Base-by-base conservation (phyloP, 2,113 vertebrate species). In the Blennius ocellaris region DNA sequence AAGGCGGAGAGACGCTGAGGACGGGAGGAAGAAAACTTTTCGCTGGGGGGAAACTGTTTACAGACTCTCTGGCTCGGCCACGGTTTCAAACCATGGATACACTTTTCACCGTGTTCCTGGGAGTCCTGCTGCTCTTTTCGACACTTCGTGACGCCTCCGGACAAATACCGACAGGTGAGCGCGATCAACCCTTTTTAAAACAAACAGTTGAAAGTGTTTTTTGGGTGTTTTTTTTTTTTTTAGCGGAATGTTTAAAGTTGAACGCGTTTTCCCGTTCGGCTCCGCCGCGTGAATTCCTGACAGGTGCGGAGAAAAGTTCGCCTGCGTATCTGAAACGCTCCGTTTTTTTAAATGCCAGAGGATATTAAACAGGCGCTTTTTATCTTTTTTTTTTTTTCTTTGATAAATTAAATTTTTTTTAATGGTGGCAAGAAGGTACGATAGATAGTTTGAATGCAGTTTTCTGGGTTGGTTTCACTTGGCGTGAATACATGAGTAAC, bases 81-180 rank as follows among this genome's bases (percentile, higher is more conserved):
- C 81, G 63, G 49, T 78, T 58, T 2, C 21, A 41, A 76, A 82
- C 84, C 88, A 92, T 92, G 91, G 91, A 91, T 90, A 86, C 90
- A 85, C 81, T 91, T 81, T 87, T 63, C 63, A 60, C 69, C 7
- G 66, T 61, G 3, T 71, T 76, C 43, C 57, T 48, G 76, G 88
- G 88, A 88, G 81, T 92, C 78, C 56, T 89, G 73, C 21, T 89
- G 37, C 47, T 91, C 7, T 45, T 63, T 10, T 73, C 73, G 62
- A 9, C 75, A 3, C 41, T 54, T 64, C 65, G 49, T 0, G 15
- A 17, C 43, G 80, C 75, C 55, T 74, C 54, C 60, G 81, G 59
- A 0, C 90, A 92, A 41, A 83, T 89, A 14, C 81, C 88, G 53
- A 86, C 88, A 92, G 91, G 91, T 92, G 78, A 76, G 85, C 5